phyloP scores from a whole-genome alignment of 1,140 invertebrate genomes.

The Hirudo medicinalis region DNA sequence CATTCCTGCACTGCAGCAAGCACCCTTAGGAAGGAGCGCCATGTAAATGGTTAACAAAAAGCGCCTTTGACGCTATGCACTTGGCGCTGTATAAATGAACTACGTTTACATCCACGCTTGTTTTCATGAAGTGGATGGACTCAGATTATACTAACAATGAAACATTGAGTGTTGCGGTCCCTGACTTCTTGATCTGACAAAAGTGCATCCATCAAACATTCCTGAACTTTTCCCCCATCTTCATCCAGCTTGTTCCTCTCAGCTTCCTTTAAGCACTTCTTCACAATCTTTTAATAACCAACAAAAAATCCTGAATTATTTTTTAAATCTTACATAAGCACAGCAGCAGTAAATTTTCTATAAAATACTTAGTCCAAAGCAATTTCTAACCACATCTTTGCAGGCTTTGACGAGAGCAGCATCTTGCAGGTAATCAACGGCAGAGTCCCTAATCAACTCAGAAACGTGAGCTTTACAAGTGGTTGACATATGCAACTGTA shows the following conservation, averaged over 20 bases:
- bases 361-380: not conserved
- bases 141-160: not conserved
- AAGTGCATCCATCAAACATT: slow-evolving; percentile 73
- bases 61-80: too few relatives aligned
- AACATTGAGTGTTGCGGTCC: slow-evolving; percentile 3
- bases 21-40: too few relatives aligned
- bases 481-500: slow-evolving; percentile 37
- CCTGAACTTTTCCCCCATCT: slow-evolving; percentile 52
- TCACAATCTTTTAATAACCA: too few relatives aligned
- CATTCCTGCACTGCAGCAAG: too few relatives aligned
- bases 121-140: not conserved
- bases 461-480: slow-evolving; percentile 68
- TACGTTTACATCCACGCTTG: too few relatives aligned
- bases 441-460: slow-evolving; percentile 67
- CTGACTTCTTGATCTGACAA: slow-evolving; percentile 50
- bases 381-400: slow-evolving; percentile 41
- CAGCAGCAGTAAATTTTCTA: not conserved
- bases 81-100: too few relatives aligned
- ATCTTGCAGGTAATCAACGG: slow-evolving; percentile 65
- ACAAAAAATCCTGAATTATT: too few relatives aligned
- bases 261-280: too few relatives aligned
- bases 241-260: slow-evolving; percentile 42
- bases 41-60: too few relatives aligned
- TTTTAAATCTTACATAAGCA: not conserved
- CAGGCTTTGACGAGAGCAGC: slow-evolving; percentile 65